Conservation (phyloP, 2,888 invertebrate genomes). For the Drosophila borealis region DNA sequence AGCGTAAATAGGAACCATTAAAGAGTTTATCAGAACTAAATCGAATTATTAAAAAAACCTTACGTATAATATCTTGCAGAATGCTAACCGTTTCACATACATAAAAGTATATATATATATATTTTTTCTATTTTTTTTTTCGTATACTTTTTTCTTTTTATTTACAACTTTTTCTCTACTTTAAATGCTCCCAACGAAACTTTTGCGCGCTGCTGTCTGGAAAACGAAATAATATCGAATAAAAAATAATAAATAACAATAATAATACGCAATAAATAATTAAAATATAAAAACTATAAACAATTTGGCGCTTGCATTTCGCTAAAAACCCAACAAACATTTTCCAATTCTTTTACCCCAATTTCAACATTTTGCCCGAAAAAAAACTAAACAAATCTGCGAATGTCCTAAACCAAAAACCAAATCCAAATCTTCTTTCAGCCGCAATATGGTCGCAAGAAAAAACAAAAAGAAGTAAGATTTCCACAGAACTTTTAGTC, state of each 20-base stretch:
- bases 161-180: constrained; percentile 74
- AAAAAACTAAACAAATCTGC: constrained; percentile 20
- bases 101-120: constrained; percentile 61
- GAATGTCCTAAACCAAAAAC: constrained; percentile 65
- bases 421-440: constrained; percentile 84
- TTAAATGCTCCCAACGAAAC: constrained; percentile 70
- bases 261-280: constrained; percentile 29
- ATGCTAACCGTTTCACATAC: constrained; percentile 66
- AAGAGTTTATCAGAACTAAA: constrained; percentile 14
- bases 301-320: constrained; percentile 68
- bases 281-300: constrained; percentile 32
- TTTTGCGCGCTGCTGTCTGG: constrained; percentile 79
- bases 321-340: constrained; percentile 41
- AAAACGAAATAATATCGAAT: constrained; percentile 48
- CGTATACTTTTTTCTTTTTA: constrained; percentile 74
- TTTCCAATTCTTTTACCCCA: constrained; percentile 36
- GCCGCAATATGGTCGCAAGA: constrained; percentile 94
- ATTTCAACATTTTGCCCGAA: constrained; percentile 46
- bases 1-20: constrained; percentile 17
- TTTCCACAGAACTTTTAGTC: constrained; percentile 84
- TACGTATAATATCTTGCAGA: constrained; percentile 51
- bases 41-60: constrained; percentile 30
- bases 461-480: constrained; percentile 99
- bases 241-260: constrained; percentile 24
- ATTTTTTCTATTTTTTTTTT: constrained; percentile 69